phyloP scores from a whole-genome alignment of 2,888 invertebrate species.

The Steinernema hermaphroditum region DNA sequence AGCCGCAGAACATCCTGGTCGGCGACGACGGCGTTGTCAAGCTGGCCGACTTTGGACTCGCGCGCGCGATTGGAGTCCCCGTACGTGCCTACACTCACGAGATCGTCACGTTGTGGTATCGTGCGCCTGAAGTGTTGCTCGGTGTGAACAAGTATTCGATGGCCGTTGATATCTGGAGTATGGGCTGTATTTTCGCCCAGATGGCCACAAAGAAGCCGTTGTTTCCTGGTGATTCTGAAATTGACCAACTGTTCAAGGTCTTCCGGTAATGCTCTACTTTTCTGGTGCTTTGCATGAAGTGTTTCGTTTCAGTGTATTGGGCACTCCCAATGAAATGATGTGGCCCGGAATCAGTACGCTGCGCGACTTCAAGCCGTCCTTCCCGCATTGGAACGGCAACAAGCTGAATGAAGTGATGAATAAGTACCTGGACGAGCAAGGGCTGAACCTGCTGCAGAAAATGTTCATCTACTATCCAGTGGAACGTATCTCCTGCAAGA shows the following conservation, averaged over 20 bases:
- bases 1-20: slow-evolving; percentile 72
- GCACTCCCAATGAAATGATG: slow-evolving; percentile 83
- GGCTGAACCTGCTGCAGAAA: slow-evolving; percentile 73
- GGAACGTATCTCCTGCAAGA: slow-evolving; percentile 82
- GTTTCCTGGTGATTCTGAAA: slow-evolving; percentile 95
- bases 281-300: background rate
- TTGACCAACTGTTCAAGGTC: slow-evolving; percentile 92
- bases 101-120: slow-evolving; percentile 89
- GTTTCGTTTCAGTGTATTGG: slow-evolving; percentile 73
- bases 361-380: slow-evolving; percentile 85
- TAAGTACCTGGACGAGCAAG: slow-evolving; percentile 78
- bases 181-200: slow-evolving; percentile 86
- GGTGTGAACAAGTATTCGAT: slow-evolving; percentile 72
- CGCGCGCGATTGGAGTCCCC: slow-evolving; percentile 90
- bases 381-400: slow-evolving; percentile 81
- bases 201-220: slow-evolving; percentile 76
- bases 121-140: slow-evolving; percentile 90
- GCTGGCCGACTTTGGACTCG: slow-evolving; percentile 94
- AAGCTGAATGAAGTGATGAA: slow-evolving; percentile 58
- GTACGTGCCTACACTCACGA: slow-evolving; percentile 89
- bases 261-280: slow-evolving; percentile 72
- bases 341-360: slow-evolving; percentile 84
- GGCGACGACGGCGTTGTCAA: slow-evolving; percentile 87
- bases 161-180: slow-evolving; percentile 63
- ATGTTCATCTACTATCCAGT: slow-evolving; percentile 90